Conservation (phyloP, 2,797 vertebrate genomes). For the Chiloscyllium punctatum region DNA sequence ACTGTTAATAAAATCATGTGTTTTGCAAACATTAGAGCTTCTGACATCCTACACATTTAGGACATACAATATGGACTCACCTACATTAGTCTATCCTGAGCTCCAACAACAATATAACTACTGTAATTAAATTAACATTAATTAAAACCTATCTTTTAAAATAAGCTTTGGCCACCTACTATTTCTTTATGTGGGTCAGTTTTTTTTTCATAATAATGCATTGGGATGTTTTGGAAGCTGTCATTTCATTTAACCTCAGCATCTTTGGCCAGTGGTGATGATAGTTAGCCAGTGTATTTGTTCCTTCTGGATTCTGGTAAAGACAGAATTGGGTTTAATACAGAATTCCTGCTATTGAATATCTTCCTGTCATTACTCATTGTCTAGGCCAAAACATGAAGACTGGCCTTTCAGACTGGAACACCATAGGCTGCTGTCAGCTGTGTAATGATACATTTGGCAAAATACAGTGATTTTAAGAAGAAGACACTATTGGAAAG, state of each 20-base stretch:
- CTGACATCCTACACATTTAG: not conserved
- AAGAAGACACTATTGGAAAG: not conserved
- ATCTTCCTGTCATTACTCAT: not conserved
- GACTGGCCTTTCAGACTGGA: not conserved
- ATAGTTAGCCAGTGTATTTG: not conserved
- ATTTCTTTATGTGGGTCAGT: not conserved
- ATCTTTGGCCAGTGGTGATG: not conserved
- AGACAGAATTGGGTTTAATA: not conserved
- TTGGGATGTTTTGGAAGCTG: not conserved
- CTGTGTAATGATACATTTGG: not conserved
- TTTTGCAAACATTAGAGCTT: not conserved
- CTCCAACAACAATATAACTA: not conserved
- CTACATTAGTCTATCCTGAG: not conserved
- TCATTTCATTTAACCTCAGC: not conserved
- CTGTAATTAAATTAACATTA: not conserved
- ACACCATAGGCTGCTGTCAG: not conserved
- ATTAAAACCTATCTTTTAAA: not conserved
- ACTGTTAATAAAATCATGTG: not conserved
- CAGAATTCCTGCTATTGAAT: not conserved
- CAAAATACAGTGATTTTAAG: not conserved
- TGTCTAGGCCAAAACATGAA: not conserved
- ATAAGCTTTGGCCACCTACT: not conserved
- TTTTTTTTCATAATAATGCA: not conserved
- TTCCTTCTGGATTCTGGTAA: not conserved
- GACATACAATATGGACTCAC: not conserved